Evolutionary conservation across 1,140 invertebrate genomes (phyloP).

Genomic region (Lordiphosa mommai): DNA sequence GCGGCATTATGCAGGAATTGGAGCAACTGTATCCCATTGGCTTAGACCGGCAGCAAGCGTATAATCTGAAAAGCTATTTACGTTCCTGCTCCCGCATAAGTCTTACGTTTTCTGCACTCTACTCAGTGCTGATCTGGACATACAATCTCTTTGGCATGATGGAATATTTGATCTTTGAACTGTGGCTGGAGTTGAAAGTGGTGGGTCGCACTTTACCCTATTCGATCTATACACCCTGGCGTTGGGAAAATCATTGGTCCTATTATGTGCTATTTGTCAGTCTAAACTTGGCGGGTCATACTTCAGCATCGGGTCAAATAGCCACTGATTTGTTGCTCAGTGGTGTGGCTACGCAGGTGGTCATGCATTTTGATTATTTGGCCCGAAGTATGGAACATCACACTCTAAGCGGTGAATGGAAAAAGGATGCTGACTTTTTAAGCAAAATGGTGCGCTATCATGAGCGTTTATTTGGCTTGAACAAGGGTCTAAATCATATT

Average conservation of each 20-base stretch:
- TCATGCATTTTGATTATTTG: slow-evolving; percentile 67
- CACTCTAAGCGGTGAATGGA: slow-evolving; percentile 21
- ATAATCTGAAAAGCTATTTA: slow-evolving; percentile 38
- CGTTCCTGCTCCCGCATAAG: slow-evolving; percentile 38
- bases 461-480: slow-evolving; percentile 29
- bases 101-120: slow-evolving; percentile 49
- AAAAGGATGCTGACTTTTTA: slow-evolving; percentile 22
- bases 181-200: slow-evolving; percentile 28
- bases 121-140: slow-evolving; percentile 64
- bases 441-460: slow-evolving; percentile 36
- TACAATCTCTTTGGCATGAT: slow-evolving; percentile 60
- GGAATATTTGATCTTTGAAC: slow-evolving; percentile 55
- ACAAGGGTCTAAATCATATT: slow-evolving; percentile 38
- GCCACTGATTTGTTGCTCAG: slow-evolving; percentile 58
- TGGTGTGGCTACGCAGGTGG: slow-evolving; percentile 52
- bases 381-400: slow-evolving; percentile 18
- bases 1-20: slow-evolving; percentile 35
- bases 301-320: slow-evolving; percentile 64
- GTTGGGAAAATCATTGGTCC: slow-evolving; percentile 39
- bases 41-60: slow-evolving; percentile 22
- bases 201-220: slow-evolving; percentile 52
- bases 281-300: slow-evolving; percentile 54
- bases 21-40: slow-evolving; percentile 45
- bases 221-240: slow-evolving; percentile 49
- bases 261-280: slow-evolving; percentile 44